Conservation (phyloP, 2,797 vertebrate species). For the Aldrovandia affinis region DNA sequence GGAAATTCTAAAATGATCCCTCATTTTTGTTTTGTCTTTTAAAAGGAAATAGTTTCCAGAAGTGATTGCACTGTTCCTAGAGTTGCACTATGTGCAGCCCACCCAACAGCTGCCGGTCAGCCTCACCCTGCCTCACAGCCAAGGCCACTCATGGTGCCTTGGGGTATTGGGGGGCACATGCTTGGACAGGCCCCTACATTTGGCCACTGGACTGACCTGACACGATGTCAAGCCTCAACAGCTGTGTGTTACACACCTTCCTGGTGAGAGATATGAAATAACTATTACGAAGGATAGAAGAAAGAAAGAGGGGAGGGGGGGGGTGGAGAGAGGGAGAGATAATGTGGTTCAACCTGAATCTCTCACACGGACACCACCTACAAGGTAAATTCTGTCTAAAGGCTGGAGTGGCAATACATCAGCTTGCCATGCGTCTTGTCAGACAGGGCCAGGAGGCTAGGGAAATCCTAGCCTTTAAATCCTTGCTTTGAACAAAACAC, state of each 20-base stretch:
- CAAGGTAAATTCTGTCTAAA: conserved; percentile 8
- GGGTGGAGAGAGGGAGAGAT: conserved; percentile 27
- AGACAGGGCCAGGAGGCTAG: background rate
- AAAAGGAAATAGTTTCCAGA: background rate
- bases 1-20: background rate
- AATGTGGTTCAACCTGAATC: conserved; percentile 65
- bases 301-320: conserved; percentile 26
- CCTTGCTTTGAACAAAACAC: background rate
- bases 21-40: background rate
- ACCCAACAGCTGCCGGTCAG: conserved; percentile 5
- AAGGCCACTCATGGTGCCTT: background rate
- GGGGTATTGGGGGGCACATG: background rate
- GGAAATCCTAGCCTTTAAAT: no score
- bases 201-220: conserved; percentile 5
- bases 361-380: conserved; percentile 46
- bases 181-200: background rate
- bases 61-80: background rate
- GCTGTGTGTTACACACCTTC: background rate
- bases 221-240: background rate
- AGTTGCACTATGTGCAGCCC: background rate
- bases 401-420: background rate
- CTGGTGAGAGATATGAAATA: conserved; percentile 13
- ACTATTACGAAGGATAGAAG: background rate
- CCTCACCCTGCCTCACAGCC: background rate
- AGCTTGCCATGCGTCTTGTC: background rate